Evolutionary conservation across 2,797 vertebrate genomes (phyloP).

Genomic region (Diplodus sargus): DNA sequence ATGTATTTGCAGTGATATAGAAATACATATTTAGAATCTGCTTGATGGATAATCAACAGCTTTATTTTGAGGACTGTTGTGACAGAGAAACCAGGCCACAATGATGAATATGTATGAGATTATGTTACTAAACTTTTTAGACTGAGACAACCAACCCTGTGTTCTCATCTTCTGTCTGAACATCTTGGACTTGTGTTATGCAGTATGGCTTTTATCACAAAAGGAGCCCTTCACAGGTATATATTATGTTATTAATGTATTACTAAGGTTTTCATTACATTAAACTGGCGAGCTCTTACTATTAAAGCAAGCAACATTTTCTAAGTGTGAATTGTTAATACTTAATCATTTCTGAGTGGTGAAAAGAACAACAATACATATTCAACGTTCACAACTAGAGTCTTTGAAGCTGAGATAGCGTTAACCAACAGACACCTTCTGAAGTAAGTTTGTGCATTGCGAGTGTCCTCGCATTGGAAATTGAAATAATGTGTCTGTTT

Average conservation of each 20-base stretch:
- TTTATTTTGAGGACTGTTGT: conserved; percentile 7
- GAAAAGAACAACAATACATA: not conserved
- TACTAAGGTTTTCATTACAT: not conserved
- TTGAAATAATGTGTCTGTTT: conserved; percentile 40
- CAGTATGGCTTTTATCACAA: not conserved
- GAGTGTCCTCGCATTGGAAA: conserved; percentile 30
- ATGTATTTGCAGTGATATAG: not conserved
- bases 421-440: conserved; percentile 14
- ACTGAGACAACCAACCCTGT: not conserved
- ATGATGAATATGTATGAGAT: conserved; percentile 16
- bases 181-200: not conserved
- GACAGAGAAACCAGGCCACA: not conserved
- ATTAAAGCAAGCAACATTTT: not conserved
- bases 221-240: not conserved
- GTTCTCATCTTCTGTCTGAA: not conserved
- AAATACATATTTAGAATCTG: not conserved
- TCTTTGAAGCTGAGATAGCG: conserved; percentile 30
- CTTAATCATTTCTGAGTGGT: not conserved
- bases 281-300: not conserved
- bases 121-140: conserved; percentile 7
- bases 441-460: conserved; percentile 1
- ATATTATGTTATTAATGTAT: not conserved
- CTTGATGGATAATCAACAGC: conserved; percentile 3
- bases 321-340: not conserved
- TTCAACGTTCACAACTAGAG: not conserved